Evolutionary conservation across 1,140 invertebrate genomes (phyloP), one percentile per base, ranked within the genome.

Genomic region (Rhynchophorus ferrugineus): DNA sequence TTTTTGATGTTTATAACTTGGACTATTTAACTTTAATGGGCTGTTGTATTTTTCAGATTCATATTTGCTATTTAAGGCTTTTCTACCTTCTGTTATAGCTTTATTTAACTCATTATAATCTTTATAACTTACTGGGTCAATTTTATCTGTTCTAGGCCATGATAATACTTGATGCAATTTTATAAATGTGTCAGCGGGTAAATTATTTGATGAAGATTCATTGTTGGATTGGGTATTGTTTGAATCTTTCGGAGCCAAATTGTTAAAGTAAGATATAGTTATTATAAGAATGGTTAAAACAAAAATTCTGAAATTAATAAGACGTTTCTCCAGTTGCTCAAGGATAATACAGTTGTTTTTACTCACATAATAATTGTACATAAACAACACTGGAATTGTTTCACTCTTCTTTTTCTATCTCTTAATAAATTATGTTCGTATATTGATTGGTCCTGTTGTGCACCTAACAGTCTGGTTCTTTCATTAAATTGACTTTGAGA

Each of bases 361-460:
- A 75, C 81, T 83, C 69, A 86, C 84, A 85, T 63, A 37, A 85
- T 65, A 1, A 73, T 71, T 1, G 77, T 70, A 54, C 79, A 84
- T 1, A 85, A 67, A 53, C 79, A 83, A 60, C 83, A 86, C 61
- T 86, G 84, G 49, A 85, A 80, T 61, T 80, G 78, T 9, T 77
- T 73, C 17, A 85, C 68, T 37, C 75, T 75, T 14, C 73, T 74
- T 60, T 75, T 76, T 57, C 81, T 74, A 33, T 68, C 71, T 24
- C 78, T 72, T 2, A 76, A 65, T 1, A 80, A 61, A 52, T 76
- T 77, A 16, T 77, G 73, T 39, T 81, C 78, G 61, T 83, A 84
- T 3, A 80, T 73, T 59, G 84, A 83, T 3, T 75, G 73, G 1
- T 79, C 75, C 33, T 73, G 75, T 0, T 64, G 59, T 24, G 76